These are phyloP conservation scores for Diplolepis rosae DNA, from an alignment of 2,888 invertebrate species.

Conservation along the genomic window DNA sequence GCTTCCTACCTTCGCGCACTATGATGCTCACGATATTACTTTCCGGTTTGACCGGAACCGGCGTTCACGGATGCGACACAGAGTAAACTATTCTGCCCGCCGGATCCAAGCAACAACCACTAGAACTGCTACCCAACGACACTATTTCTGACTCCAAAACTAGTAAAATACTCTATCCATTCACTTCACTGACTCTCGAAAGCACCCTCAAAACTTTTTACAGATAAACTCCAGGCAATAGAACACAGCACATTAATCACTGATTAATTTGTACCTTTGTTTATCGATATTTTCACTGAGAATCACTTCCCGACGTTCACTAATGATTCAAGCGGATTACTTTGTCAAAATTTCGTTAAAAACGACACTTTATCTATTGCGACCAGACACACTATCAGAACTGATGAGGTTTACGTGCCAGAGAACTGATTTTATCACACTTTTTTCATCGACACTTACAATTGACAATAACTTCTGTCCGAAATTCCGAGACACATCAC, in stretches of 20 bases:
- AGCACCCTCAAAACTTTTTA: not conserved
- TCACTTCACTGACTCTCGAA: not conserved
- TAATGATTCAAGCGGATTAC: not conserved
- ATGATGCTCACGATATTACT: conserved; percentile 6
- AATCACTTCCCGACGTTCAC: not conserved
- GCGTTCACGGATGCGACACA: not conserved
- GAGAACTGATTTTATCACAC: not conserved
- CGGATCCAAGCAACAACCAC: not conserved
- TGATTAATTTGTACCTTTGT: conserved; percentile 5
- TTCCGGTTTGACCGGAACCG: not conserved
- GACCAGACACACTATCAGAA: not conserved
- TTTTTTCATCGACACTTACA: not conserved
- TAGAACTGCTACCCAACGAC: not conserved
- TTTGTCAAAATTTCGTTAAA: conserved; percentile 8
- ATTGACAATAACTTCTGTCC: conserved; percentile 6
- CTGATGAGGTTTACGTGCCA: not conserved
- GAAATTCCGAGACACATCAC: conserved; percentile 44
- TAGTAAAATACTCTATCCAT: not conserved
- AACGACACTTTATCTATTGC: not conserved
- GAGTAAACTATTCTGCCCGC: not conserved
- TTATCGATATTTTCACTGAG: not conserved
- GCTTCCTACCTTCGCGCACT: conserved; percentile 34
- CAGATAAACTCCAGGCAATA: not conserved
- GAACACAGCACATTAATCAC: conserved; percentile 7
- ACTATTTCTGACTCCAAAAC: not conserved